A percentile compares a stretch with the other conserved stretches of the same genome.
phyloP scores from a whole-genome alignment of 2,888 invertebrate genomes.

The Operophtera brumata region DNA sequence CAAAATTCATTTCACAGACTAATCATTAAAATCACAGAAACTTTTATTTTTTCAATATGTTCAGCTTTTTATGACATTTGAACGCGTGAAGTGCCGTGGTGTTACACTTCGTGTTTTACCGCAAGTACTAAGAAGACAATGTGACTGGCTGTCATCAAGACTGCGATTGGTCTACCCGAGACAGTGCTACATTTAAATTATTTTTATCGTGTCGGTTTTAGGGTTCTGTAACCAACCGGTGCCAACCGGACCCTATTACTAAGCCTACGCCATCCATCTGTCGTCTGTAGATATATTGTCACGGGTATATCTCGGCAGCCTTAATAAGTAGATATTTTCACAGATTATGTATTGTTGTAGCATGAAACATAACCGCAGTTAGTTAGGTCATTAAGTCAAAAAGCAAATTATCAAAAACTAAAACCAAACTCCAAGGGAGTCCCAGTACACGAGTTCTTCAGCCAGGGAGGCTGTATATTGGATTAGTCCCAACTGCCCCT shows the following conservation, averaged over 20 bases:
- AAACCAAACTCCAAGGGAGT: too few relatives aligned
- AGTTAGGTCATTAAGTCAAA: too few relatives aligned
- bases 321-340: too few relatives aligned
- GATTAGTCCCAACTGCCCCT: too few relatives aligned
- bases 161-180: slow-evolving; percentile 52
- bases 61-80: slow-evolving; percentile 17
- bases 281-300: too few relatives aligned
- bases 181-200: slow-evolving; percentile 68
- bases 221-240: slow-evolving; percentile 18
- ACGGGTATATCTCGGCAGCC: too few relatives aligned
- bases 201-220: slow-evolving; percentile 48
- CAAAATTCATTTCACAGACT: slow-evolving; percentile 18
- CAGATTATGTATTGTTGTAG: too few relatives aligned
- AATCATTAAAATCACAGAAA: slow-evolving; percentile 13
- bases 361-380: too few relatives aligned
- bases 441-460: too few relatives aligned
- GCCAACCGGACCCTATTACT: not conserved
- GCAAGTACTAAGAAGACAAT: slow-evolving; percentile 5
- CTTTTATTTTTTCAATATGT: slow-evolving; percentile 22
- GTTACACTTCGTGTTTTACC: slow-evolving; percentile 10
- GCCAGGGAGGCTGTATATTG: too few relatives aligned
- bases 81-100: slow-evolving; percentile 5
- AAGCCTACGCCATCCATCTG: too few relatives aligned
- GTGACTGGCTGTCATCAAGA: slow-evolving; percentile 38
- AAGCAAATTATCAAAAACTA: too few relatives aligned